Base-by-base conservation (phyloP, 2,797 vertebrate species). In the Protonibea diacanthus region DNA sequence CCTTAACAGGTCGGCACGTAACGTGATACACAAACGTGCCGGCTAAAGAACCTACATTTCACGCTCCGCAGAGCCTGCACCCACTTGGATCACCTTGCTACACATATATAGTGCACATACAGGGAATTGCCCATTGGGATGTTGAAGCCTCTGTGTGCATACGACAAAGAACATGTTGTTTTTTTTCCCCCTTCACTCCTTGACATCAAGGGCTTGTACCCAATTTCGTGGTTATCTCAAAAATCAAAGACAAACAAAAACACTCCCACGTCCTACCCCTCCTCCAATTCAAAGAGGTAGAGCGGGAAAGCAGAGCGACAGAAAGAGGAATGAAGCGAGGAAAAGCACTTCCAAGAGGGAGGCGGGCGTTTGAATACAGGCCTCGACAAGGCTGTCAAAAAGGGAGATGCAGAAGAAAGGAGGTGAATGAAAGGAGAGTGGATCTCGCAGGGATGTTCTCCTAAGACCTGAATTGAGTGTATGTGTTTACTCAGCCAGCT, bases 241-340 rank as follows among this genome's bases (percentile, higher is more conserved):
- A 94, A 96, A 96, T 95, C 94, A 95, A 95, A 95, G 93, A 86
- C 94, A 95, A 96, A 95, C 94, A 95, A 94, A 95, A 93, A 94
- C 93, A 88, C 90, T 80, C 58, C 88, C 80, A 21, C 88, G 90
- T 73, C 81, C 76, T 42, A 21, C 79, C 72, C 84, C 76, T 90
- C 87, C 83, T 88, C 87, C 86, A 53, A 89, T 89, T 91, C 83
- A 90, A 65, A 76, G 82, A 78, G 87, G 69, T 61, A 38, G 71
- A 88, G 73, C 10, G 5, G 68, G 71, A 82, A 71, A 69, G 68
- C 86, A 82, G 83, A 82, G 89, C 40, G 45, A 80, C 86, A 76
- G 83, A 79, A 71, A 86, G 75, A 87, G 76, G 81, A 87, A 83
- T 74, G 80, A 78, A 56, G 80, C 60, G 81, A 59, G 87, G 84